Conservation (phyloP, 2,113 vertebrate species). For the Trichomycterus rosablanca region DNA sequence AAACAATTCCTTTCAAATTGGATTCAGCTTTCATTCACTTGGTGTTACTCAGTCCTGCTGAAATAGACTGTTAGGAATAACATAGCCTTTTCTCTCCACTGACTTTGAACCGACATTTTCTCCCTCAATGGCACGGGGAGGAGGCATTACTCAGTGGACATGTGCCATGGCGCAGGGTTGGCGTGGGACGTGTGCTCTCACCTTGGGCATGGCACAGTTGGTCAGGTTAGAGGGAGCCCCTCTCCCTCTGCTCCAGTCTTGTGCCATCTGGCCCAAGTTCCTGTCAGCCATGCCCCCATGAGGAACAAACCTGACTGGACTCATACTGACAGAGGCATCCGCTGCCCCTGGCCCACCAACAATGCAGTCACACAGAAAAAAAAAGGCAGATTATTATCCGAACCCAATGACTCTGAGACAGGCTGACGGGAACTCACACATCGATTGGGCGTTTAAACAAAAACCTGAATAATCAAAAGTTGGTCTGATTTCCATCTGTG, state of each 20-base stretch:
- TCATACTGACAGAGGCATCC: conserved; percentile 38
- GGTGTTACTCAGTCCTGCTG: not conserved
- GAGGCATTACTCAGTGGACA: not conserved
- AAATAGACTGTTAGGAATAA: not conserved
- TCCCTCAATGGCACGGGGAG: not conserved
- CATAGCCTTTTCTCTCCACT: not conserved
- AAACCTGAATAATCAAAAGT: conserved; percentile 19
- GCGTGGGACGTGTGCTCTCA: conserved; percentile 30
- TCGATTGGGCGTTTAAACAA: not conserved
- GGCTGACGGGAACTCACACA: not conserved
- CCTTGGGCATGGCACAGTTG: conserved; percentile 26
- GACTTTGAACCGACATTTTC: conserved; percentile 23
- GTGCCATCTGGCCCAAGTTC: conserved; percentile 71
- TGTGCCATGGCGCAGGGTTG: not conserved
- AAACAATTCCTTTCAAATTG: not conserved
- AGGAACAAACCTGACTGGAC: conserved; percentile 57
- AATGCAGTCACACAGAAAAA: conserved; percentile 25
- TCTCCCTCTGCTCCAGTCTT: conserved; percentile 53
- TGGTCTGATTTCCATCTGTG: conserved; percentile 19
- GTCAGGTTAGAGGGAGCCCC: conserved; percentile 6
- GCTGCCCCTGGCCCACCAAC: conserved; percentile 18
- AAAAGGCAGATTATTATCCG: conserved; percentile 3
- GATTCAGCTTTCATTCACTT: conserved; percentile 2
- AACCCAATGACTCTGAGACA: not conserved
- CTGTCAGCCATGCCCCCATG: conserved; percentile 62